Evolutionary conservation across 2,888 invertebrate species (phyloP).

Genomic region (Sinodicranocentrus sp.): DNA sequence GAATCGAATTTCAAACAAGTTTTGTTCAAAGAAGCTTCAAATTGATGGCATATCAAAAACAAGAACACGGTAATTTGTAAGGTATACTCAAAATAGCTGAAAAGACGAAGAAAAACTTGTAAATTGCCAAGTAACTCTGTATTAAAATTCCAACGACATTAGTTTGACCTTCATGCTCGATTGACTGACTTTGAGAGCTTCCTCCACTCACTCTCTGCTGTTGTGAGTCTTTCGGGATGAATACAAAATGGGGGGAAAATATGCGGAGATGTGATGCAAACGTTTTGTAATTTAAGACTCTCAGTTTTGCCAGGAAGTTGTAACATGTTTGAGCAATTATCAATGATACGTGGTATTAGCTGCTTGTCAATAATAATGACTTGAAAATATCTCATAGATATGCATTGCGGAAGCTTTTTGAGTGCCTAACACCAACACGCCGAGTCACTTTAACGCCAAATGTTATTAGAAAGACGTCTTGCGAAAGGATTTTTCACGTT

Average conservation of each 20-base stretch:
- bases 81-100: no score
- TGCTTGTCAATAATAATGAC: not conserved
- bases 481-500: not conserved
- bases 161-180: constrained; percentile 61
- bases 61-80: no score
- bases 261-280: not conserved
- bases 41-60: no score
- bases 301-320: not conserved
- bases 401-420: no score
- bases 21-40: no score
- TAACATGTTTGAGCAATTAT: not conserved
- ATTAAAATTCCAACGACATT: not conserved
- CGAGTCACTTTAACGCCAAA: no score
- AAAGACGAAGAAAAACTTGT: no score
- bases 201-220: constrained; percentile 10
- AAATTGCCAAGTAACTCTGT: no score
- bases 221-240: not conserved
- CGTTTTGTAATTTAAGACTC: not conserved
- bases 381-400: not conserved
- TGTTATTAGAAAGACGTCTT: not conserved
- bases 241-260: not conserved
- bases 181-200: constrained; percentile 60
- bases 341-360: not conserved
- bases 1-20: no score
- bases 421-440: no score